Evolutionary conservation across 2,888 invertebrate genomes (phyloP).

Genomic region (Drosophila meridiana): DNA sequence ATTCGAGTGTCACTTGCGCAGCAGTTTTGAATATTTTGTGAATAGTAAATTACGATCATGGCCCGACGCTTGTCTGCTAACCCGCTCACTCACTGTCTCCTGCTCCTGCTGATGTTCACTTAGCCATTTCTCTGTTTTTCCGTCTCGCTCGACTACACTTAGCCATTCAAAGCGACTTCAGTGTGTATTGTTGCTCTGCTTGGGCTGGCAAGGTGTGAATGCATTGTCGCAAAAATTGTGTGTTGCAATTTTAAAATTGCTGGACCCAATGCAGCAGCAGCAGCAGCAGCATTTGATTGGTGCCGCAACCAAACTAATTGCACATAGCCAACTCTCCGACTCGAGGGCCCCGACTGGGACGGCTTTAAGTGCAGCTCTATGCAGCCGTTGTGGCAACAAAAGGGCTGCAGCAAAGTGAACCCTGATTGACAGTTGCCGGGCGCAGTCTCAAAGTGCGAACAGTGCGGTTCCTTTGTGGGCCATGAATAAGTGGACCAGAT

Average conservation of each 20-base stretch:
- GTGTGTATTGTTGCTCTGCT: conserved; percentile 20
- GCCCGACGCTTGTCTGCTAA: conserved; percentile 25
- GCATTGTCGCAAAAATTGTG: conserved; percentile 53
- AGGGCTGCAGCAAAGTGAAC: conserved; percentile 35
- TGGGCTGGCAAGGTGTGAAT: conserved; percentile 50
- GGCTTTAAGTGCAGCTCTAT: conserved; percentile 7
- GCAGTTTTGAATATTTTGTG: conserved; percentile 77
- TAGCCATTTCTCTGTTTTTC: neutral
- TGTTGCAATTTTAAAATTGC: conserved; percentile 55
- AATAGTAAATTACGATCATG: conserved; percentile 76
- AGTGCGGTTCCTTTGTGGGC: conserved; percentile 21
- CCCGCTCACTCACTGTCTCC: neutral
- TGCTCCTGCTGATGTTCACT: neutral
- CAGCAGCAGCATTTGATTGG: conserved; percentile 47
- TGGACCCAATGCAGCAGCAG: conserved; percentile 36
- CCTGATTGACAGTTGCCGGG: conserved; percentile 49
- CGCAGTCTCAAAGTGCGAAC: conserved; percentile 15
- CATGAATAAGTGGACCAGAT: conserved; percentile 17
- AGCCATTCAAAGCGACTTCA: conserved; percentile 48
- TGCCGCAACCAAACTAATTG: conserved; percentile 51
- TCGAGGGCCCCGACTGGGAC: conserved; percentile 8
- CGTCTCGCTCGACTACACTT: neutral
- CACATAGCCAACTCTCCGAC: conserved; percentile 26
- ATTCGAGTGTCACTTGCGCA: conserved; percentile 77
- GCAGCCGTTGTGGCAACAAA: conserved; percentile 28